phyloP scores from a whole-genome alignment of 2,888 invertebrate species.

The Parnassius orleans region DNA sequence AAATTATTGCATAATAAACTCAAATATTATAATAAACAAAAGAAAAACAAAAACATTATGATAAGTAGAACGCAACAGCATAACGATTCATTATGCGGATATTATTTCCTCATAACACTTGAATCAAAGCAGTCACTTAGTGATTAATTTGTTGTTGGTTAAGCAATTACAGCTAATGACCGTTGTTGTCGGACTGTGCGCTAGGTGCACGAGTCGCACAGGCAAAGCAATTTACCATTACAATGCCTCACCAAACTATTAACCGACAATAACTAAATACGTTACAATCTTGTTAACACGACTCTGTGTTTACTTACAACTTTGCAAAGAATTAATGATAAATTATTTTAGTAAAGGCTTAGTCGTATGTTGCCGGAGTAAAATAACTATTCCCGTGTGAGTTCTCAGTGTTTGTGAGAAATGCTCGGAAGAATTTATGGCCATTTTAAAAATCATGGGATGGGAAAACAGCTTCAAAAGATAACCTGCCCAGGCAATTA shows the following conservation, averaged over 20 bases:
- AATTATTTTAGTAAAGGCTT: too few species aligned
- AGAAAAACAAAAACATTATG: constrained; percentile 26
- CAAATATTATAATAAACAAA: constrained; percentile 12
- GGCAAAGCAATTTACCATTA: constrained; percentile 48
- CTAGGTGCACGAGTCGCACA: constrained; percentile 41
- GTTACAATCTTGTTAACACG: constrained; percentile 58
- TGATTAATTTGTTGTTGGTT: constrained; percentile 69
- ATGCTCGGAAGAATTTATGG: too few species aligned
- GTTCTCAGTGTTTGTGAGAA: too few species aligned
- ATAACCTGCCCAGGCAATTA: too few species aligned
- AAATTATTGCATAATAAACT: too few species aligned
- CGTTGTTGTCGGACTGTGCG: constrained; percentile 44
- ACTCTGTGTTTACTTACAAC: constrained; percentile 39
- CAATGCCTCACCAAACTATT: constrained; percentile 57
- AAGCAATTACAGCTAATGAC: constrained; percentile 67
- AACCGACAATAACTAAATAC: constrained; percentile 64
- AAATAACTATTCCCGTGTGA: too few species aligned
- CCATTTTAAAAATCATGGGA: too few species aligned
- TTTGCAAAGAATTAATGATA: constrained; percentile 18
- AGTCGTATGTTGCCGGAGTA: too few species aligned
- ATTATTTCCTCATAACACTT: constrained; percentile 55
- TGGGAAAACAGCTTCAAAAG: too few species aligned
- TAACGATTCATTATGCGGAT: constrained; percentile 50
- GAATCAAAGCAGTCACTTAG: constrained; percentile 65
- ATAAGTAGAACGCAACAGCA: constrained; percentile 34